phyloP scores from a whole-genome alignment of 2,113 vertebrate species.

The Siphamia tubifer region DNA sequence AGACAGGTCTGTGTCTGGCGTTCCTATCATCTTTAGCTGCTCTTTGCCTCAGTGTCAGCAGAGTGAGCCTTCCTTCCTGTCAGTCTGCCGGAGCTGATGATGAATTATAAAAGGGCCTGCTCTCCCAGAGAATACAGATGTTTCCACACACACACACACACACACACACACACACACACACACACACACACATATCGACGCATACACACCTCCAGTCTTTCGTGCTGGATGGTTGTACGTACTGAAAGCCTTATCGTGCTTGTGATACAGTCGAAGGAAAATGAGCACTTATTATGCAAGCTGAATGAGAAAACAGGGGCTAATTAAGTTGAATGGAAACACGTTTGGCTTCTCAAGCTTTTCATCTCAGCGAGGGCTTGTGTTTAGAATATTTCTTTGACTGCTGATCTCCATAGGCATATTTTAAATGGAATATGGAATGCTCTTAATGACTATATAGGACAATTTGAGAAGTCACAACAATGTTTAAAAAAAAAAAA shows the following conservation, averaged over 20 bases:
- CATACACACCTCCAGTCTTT: background rate
- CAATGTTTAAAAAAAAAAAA: slow-evolving; percentile 39
- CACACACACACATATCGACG: background rate
- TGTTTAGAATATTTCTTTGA: slow-evolving; percentile 30
- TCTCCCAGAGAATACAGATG: slow-evolving; percentile 73
- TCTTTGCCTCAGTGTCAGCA: slow-evolving; percentile 65
- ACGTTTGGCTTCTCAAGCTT: slow-evolving; percentile 39
- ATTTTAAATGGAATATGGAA: slow-evolving; percentile 33
- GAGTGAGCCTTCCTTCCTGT: slow-evolving; percentile 66
- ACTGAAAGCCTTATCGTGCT: slow-evolving; percentile 21
- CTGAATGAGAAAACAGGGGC: slow-evolving; percentile 46
- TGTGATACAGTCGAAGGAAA: slow-evolving; percentile 29
- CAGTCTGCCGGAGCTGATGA: slow-evolving; percentile 72
- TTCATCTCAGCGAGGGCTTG: slow-evolving; percentile 39
- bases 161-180: background rate
- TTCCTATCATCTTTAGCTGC: slow-evolving; percentile 59
- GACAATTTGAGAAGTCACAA: slow-evolving; percentile 32
- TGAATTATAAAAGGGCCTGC: slow-evolving; percentile 72
- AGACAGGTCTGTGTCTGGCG: slow-evolving; percentile 65
- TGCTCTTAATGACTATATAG: slow-evolving; percentile 30
- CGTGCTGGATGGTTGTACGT: slow-evolving; percentile 4
- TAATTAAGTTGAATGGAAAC: slow-evolving; percentile 66
- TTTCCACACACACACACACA: slow-evolving; percentile 24
- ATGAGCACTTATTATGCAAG: slow-evolving; percentile 48
- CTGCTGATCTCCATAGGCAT: slow-evolving; percentile 44